Percentiles rank a stretch among this genome's conserved stretches.
Conservation (phyloP, 2,113 vertebrate species). For the Deroptyus accipitrinus region DNA sequence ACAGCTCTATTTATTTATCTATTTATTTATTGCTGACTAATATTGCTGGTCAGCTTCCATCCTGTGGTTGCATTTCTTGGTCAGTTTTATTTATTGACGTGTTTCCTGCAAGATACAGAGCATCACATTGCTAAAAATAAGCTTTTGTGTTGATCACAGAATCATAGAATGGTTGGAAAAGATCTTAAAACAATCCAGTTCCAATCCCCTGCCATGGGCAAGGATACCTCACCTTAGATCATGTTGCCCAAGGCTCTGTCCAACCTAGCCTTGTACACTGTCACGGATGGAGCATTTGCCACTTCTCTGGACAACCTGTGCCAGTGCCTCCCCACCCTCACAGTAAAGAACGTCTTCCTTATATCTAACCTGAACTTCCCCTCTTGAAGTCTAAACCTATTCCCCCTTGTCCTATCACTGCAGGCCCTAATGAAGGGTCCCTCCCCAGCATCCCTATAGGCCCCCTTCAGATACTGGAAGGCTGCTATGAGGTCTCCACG, state of each 20-base stretch:
- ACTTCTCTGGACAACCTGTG: background rate
- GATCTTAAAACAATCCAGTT: background rate
- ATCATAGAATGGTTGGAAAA: background rate
- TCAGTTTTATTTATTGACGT: background rate
- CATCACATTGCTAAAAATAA: background rate
- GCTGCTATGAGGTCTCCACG: too few species aligned
- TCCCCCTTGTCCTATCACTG: background rate
- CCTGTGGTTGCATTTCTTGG: background rate
- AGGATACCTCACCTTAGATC: background rate
- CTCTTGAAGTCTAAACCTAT: background rate
- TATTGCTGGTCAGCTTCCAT: background rate
- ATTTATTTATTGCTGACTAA: background rate
- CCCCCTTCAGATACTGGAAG: too few species aligned
- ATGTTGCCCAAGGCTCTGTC: background rate
- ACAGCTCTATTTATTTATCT: accelerated
- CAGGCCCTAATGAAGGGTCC: background rate
- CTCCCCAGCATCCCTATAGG: too few species aligned
- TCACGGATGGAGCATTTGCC: background rate
- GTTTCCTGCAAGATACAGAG: background rate
- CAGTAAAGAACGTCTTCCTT: background rate
- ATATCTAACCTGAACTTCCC: background rate
- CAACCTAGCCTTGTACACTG: background rate
- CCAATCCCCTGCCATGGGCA: background rate
- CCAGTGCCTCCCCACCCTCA: background rate
- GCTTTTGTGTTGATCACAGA: background rate